Conservation (phyloP, 2,797 vertebrate species). For the Lemur catta region DNA sequence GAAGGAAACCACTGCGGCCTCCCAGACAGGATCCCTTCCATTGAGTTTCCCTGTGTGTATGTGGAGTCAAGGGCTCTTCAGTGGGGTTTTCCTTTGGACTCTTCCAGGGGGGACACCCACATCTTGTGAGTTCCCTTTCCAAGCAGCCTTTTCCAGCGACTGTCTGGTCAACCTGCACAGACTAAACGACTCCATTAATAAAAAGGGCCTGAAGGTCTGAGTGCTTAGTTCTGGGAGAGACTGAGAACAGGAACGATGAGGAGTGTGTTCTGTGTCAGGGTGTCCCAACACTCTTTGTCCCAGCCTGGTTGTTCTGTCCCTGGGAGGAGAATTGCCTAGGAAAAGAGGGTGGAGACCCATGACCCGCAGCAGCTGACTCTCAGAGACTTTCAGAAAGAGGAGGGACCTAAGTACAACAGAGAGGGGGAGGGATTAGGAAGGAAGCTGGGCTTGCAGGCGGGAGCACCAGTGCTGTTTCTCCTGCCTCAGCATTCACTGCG, state of each 20-base stretch:
- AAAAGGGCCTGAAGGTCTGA: neutral
- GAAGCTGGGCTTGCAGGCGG: neutral
- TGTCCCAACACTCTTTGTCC: neutral
- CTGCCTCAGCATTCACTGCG: neutral
- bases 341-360: neutral
- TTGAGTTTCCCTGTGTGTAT: neutral
- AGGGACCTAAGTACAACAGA: neutral
- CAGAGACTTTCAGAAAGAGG: neutral
- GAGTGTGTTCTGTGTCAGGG: neutral
- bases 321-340: neutral
- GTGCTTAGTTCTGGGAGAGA: neutral
- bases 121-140: neutral
- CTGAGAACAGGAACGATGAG: neutral
- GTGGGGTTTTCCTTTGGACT: neutral
- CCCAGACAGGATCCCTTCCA: slow-evolving; percentile 46
- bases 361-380: neutral
- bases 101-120: neutral
- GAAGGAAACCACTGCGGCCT: slow-evolving; percentile 63
- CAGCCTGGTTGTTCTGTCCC: neutral
- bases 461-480: neutral
- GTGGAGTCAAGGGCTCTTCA: neutral
- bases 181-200: neutral
- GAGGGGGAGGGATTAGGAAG: neutral
- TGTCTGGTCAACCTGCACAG: neutral
- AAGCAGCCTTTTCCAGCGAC: neutral